Evolutionary conservation across 2,797 vertebrate species (phyloP).

Genomic region (Cirrhinus mrigala): DNA sequence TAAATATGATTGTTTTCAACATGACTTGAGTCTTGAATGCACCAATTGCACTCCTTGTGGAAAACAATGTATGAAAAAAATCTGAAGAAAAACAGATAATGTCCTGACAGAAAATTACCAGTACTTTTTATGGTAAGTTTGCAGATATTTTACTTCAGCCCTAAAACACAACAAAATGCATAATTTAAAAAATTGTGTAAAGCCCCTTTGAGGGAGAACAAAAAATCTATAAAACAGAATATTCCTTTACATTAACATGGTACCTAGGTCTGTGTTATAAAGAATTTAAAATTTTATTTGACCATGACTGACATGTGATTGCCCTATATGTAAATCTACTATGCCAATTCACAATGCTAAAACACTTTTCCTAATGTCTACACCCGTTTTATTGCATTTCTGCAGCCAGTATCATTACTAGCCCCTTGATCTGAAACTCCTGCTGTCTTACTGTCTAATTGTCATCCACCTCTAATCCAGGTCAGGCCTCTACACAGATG

Average conservation of each 20-base stretch:
- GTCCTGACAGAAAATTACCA: neutral
- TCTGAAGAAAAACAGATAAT: neutral
- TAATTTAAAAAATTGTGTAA: neutral
- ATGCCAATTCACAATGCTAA: neutral
- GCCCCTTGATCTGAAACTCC: conserved; percentile 27
- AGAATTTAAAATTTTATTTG: neutral
- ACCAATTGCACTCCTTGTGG: neutral
- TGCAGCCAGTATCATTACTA: conserved; percentile 23
- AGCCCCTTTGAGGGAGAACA: neutral
- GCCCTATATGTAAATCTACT: neutral
- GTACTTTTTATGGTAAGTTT: neutral
- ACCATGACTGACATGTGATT: neutral
- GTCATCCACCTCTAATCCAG: conserved; percentile 39
- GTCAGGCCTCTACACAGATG: conserved; percentile 26
- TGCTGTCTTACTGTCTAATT: conserved; percentile 40
- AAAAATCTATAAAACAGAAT: neutral
- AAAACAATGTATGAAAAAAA: neutral
- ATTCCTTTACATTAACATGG: too few species aligned
- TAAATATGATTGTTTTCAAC: too few species aligned
- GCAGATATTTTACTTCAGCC: neutral
- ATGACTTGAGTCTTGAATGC: neutral
- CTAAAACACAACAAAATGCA: neutral
- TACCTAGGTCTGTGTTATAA: too few species aligned
- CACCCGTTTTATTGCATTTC: conserved; percentile 16
- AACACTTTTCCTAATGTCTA: neutral